Evolutionary conservation across 2,888 invertebrate genomes (phyloP).

Genomic region (Polylopha cassiicola): DNA sequence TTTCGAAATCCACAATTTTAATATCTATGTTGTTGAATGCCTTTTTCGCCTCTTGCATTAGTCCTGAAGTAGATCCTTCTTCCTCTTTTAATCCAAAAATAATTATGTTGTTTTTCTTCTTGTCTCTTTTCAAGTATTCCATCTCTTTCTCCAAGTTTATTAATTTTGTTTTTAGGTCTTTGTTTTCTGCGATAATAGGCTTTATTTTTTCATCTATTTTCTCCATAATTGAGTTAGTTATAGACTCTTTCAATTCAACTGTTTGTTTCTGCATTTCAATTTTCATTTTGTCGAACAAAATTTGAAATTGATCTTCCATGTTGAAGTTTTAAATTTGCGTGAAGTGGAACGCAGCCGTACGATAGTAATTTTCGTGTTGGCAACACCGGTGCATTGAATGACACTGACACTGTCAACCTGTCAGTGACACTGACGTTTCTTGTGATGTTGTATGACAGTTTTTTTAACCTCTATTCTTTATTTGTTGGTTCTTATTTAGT

Average conservation of each 20-base stretch:
- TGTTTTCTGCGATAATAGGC: slow-evolving; percentile 19
- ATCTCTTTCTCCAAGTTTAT: slow-evolving; percentile 16
- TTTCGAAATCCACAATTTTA: background rate
- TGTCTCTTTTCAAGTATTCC: slow-evolving; percentile 12
- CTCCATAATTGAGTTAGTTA: slow-evolving; percentile 19
- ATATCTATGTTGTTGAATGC: too few relatives aligned
- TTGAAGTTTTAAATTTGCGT: slow-evolving; percentile 2
- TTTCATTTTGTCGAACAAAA: slow-evolving; percentile 20
- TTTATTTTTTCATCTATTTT: slow-evolving; percentile 8
- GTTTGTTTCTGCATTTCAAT: slow-evolving; percentile 21
- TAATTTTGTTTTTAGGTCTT: slow-evolving; percentile 13
- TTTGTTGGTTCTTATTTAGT: too few relatives aligned
- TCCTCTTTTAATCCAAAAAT: background rate
- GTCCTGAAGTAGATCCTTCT: background rate
- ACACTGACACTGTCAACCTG: too few relatives aligned
- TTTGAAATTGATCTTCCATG: slow-evolving; percentile 23
- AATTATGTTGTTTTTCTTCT: slow-evolving; percentile 19
- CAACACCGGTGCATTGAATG: too few relatives aligned
- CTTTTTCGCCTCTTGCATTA: background rate
- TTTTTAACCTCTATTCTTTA: too few relatives aligned
- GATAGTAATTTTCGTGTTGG: background rate
- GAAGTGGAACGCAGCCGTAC: background rate
- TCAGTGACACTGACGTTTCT: too few relatives aligned
- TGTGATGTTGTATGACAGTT: too few relatives aligned
- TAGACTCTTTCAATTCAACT: slow-evolving; percentile 18